Evolutionary conservation across 2,888 invertebrate species (phyloP), one percentile per base, ranked within the genome.

Genomic region (Neoitamus cyanurus): DNA sequence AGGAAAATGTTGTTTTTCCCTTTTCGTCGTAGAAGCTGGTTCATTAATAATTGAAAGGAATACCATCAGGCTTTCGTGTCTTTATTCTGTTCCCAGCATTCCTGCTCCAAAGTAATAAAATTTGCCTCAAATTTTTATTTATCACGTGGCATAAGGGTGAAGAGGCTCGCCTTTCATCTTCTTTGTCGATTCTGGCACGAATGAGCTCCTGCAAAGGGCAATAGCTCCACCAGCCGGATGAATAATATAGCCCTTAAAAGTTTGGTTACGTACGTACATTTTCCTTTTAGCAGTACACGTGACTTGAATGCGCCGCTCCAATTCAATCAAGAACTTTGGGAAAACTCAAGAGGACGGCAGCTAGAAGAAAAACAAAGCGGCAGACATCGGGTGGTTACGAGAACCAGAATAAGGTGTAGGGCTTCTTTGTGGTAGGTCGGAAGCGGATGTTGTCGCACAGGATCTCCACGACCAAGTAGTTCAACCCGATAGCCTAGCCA

Each of bases 31-130:
- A 69, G 68, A 68, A 69, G 69, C 69, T 28, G 20, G 68, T 82
- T 82, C 82, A 82, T 82, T 82, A 82, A 82, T 82, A 82, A 82
- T 82, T 82, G 82, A 82, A 82, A 82, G 82, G 82, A 82, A 82
- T 82, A 82, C 69, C 82, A 82, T 82, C 82, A 82, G 82, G 28
- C 28, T 69, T 58, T 82, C 82, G 82, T 82, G 82, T 82, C 69
- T 82, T 82, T 82, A 82, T 82, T 82, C 36, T 68, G 31, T 82
- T 82, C 69, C 82, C 36, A 37, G 48, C 42, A 69, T 69, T 82
- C 37, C 25, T 9, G 69, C 25, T 82, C 48, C 69, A 82, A 82
- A 82, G 82, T 82, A 82, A 82, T 82, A 82, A 82, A 82, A 82
- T 82, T 82, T 82, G 69, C 82, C 82, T 82, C 82, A 82, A 82